Evolutionary conservation across 2,797 vertebrate genomes (phyloP).

Genomic region (Pseudochaenichthys georgianus): DNA sequence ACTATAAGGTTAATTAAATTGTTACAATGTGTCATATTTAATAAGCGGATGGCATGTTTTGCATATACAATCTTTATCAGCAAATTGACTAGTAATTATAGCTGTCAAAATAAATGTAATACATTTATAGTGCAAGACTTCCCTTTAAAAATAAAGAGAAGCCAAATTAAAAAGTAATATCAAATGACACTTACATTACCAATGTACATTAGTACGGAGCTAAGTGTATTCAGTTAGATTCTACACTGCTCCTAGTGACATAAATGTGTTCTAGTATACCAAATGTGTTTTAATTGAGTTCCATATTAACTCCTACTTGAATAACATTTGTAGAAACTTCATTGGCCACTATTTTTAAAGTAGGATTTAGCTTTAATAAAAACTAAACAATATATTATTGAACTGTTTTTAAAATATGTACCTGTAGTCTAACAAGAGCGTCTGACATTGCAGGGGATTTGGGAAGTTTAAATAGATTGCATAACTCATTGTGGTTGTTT

Average conservation of each 20-base stretch:
- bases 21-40: background rate
- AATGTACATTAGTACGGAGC: background rate
- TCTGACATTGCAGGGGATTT: background rate
- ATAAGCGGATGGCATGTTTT: background rate
- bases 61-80: background rate
- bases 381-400: background rate
- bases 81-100: background rate
- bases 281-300: background rate
- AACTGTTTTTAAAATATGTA: background rate
- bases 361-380: background rate
- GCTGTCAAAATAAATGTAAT: constrained; percentile 5
- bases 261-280: background rate
- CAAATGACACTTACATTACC: background rate
- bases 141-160: background rate
- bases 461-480: background rate
- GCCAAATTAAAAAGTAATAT: background rate
- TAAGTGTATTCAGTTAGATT: background rate
- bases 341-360: background rate
- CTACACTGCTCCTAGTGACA: background rate
- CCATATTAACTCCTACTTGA: background rate
- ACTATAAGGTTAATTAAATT: background rate
- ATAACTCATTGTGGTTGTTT: background rate
- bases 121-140: background rate
- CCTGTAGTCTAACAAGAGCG: too few species aligned
- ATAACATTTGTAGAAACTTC: background rate